Conservation (phyloP, 2,888 invertebrate genomes). For the Synanthedon formicaeformis region DNA sequence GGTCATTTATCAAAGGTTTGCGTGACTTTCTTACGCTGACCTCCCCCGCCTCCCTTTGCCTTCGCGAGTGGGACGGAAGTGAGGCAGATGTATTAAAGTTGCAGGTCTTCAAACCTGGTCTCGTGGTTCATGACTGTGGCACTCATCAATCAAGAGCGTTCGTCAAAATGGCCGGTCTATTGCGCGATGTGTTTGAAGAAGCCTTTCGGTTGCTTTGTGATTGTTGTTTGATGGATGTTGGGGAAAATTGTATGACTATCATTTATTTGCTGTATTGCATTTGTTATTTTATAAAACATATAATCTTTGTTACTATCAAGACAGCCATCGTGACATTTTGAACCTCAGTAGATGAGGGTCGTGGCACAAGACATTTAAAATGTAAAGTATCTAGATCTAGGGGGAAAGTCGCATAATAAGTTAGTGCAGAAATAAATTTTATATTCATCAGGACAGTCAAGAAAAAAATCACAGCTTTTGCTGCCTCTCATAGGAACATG, state of each 20-base stretch:
- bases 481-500: too few relatives aligned
- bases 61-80: slow-evolving; percentile 1
- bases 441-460: too few relatives aligned
- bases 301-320: too few relatives aligned
- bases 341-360: too few relatives aligned
- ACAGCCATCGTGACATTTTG: too few relatives aligned
- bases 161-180: slow-evolving; percentile 41
- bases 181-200: slow-evolving; percentile 54
- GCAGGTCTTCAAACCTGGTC: neutral
- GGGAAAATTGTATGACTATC: slow-evolving; percentile 3
- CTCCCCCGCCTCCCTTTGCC: slow-evolving; percentile 12
- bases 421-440: too few relatives aligned
- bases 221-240: slow-evolving; percentile 38
- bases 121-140: slow-evolving; percentile 35
- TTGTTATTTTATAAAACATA: neutral
- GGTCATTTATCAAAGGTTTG: slow-evolving; percentile 59
- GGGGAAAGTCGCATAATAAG: too few relatives aligned
- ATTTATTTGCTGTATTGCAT: neutral
- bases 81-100: neutral
- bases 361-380: too few relatives aligned
- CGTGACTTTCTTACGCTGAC: slow-evolving; percentile 28
- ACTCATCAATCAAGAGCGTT: slow-evolving; percentile 49
- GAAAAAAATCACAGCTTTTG: too few relatives aligned
- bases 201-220: slow-evolving; percentile 30
- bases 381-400: too few relatives aligned